These are phyloP conservation scores for Crax fasciolata DNA, from an alignment of 2,797 vertebrate genomes.

Conservation along the genomic window DNA sequence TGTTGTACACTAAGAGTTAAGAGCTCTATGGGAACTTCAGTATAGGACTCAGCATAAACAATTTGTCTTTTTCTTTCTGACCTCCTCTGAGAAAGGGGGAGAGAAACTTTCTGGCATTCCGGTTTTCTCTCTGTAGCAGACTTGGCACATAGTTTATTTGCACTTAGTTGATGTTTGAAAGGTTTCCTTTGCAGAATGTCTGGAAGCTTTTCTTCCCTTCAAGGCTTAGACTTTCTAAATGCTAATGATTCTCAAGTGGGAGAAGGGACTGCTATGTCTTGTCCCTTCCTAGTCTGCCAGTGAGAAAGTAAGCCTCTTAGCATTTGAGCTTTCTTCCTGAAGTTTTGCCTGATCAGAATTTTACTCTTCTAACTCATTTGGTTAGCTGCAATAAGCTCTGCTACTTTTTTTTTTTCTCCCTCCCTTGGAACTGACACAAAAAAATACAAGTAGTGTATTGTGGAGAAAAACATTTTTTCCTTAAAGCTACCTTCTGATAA, in stretches of 20 bases:
- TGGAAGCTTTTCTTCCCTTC: conserved; percentile 22
- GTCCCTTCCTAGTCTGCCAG: background rate
- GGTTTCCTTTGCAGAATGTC: conserved; percentile 9
- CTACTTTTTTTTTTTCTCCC: background rate
- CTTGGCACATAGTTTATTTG: conserved; percentile 7
- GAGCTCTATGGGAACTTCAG: background rate
- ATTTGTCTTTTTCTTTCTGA: background rate
- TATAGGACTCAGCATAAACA: background rate
- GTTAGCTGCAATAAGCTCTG: background rate
- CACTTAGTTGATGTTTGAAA: conserved; percentile 17
- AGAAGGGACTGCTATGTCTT: background rate
- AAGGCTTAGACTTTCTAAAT: conserved; percentile 28
- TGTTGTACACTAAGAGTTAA: conserved; percentile 17
- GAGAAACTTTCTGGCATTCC: background rate
- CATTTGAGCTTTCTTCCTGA: background rate
- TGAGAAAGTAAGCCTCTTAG: background rate
- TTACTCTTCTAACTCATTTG: background rate
- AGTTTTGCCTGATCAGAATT: conserved; percentile 16
- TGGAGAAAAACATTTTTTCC: background rate
- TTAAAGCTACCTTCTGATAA: background rate
- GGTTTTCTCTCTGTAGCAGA: background rate
- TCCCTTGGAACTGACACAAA: background rate
- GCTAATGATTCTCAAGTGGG: conserved; percentile 12
- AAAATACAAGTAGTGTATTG: background rate
- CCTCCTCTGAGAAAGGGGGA: background rate